These are phyloP conservation scores for Pocillopora verrucosa DNA, from an alignment of 64 coral and sea anemone species.

Conservation along the genomic window DNA sequence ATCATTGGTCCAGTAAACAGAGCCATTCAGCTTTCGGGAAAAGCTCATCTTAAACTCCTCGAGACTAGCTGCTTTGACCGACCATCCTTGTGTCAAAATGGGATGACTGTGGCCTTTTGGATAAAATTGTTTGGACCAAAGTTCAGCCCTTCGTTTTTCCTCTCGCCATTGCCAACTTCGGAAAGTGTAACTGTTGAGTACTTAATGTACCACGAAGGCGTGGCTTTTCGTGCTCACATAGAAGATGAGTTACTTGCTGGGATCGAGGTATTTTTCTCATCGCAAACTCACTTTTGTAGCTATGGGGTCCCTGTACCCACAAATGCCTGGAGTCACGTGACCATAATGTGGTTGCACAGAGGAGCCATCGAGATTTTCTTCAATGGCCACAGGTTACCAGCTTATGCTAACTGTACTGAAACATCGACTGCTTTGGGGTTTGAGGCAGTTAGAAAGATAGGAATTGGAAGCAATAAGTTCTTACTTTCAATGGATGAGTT, in stretches of 20 bases:
- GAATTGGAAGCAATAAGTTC: not conserved
- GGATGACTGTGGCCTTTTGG: not conserved
- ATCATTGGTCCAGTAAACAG: not conserved
- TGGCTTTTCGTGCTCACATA: not conserved
- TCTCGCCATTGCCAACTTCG: not conserved
- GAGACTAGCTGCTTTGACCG: not conserved
- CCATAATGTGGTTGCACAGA: not conserved
- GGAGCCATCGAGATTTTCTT: not conserved
- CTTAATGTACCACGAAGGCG: not conserved
- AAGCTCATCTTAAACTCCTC: not conserved
- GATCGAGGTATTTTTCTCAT: not conserved
- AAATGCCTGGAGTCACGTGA: not conserved
- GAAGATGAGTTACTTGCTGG: not conserved
- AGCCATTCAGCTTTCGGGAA: not conserved
- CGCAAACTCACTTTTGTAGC: not conserved
- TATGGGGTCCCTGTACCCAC: not conserved
- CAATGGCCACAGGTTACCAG: not conserved
- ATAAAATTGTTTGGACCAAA: not conserved
- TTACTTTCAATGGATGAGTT: not conserved
- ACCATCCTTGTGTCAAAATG: not conserved
- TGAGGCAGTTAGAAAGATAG: not conserved
- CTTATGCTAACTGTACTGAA: not conserved
- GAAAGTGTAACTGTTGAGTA: not conserved
- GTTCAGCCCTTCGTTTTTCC: not conserved
- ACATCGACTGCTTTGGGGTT: not conserved